A percentile compares a stretch with the other conserved stretches of the same genome.
Evolutionary conservation across 2,113 vertebrate species (phyloP).

Genomic region (Chinchilla lanigera): DNA sequence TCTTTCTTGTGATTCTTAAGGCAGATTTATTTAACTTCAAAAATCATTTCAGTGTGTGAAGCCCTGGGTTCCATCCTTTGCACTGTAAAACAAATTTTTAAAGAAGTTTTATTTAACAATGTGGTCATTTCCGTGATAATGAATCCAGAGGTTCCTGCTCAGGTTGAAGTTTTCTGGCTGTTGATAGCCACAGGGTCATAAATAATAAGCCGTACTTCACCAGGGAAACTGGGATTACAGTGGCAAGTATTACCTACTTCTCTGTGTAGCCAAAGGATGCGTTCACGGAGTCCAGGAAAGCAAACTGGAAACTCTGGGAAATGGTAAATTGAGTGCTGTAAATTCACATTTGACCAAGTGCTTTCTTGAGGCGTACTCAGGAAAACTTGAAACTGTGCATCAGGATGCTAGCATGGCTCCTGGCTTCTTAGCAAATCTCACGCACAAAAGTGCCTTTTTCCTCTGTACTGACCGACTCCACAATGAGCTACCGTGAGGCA

Average conservation of each 20-base stretch:
- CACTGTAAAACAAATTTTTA: not conserved
- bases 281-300: not conserved
- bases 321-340: not conserved
- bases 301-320: not conserved
- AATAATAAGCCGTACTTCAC: not conserved
- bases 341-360: not conserved
- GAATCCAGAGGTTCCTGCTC: not conserved
- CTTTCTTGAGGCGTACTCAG: not conserved
- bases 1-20: conserved; percentile 70
- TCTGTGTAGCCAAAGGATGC: not conserved
- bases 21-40: conserved; percentile 69
- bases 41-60: not conserved
- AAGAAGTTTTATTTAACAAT: conserved; percentile 67
- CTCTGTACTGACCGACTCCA: not conserved
- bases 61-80: not conserved
- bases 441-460: not conserved
- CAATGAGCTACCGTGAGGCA: not conserved
- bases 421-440: conserved; percentile 12
- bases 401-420: not conserved
- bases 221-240: not conserved
- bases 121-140: conserved; percentile 69
- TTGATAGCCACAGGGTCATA: not conserved
- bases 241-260: not conserved
- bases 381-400: not conserved
- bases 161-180: not conserved